Base-by-base conservation (phyloP, 1,140 invertebrate genomes). In the Paraescarpia echinospica region DNA sequence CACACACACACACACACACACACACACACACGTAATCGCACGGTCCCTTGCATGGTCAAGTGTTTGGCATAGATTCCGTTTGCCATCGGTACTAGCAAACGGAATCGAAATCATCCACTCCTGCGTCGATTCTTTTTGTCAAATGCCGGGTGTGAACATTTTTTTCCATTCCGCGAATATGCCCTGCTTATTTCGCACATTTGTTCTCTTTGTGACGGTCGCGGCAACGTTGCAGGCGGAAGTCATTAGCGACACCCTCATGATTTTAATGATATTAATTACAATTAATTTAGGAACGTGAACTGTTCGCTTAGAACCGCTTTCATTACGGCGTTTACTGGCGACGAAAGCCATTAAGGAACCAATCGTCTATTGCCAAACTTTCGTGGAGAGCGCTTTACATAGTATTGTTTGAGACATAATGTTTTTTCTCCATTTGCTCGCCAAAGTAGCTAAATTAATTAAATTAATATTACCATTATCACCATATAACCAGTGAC, bases 381-480 rank as follows among this genome's bases (percentile, higher is more conserved):
- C 59, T 77, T 77, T 77, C 59, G 59, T 27, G 27, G 59, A 77
- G 59, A 77, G 59, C 59, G 8, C 59, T 12, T 77, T 77, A 14
- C 59, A 77, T 77, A 77, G 59, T 77, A 77, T 77, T 77, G 59
- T 77, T 77, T 77, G 59, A 31, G 59, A 77, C 59, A 77, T 77
- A 77, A 77, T 77, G 59, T 77, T 77, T 77, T 77, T 77, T 77
- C 59, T 4, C 59, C 59, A 77, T 77, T 77, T 77, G 59, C 59
- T 77, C 59, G 59, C 14, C 27, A 77, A 77, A 77, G 59, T 77
- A 31, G 59, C 59, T 77, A 77, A 77, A 77, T 77, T 77, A 77
- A 77, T 77, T 77, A 77, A 77, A 77, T 77, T 77, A 77, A 77
- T 77, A 77, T 77, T 77, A 77, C 59, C 59, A 77, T 77, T 77